phyloP scores from a whole-genome alignment of 2,113 vertebrate species.

The Passerina amoena region DNA sequence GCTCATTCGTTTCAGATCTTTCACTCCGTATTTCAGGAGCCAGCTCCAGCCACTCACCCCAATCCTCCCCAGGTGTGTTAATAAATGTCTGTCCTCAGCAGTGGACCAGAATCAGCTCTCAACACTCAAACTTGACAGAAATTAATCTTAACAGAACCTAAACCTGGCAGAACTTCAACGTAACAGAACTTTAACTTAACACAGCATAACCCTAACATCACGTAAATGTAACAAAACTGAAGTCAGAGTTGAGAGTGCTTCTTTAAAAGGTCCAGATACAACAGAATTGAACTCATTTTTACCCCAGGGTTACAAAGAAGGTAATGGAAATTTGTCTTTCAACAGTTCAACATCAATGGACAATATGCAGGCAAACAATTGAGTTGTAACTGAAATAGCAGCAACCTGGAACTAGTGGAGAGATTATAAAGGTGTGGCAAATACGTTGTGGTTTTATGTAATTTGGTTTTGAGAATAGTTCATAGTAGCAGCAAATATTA shows the following conservation, averaged over 20 bases:
- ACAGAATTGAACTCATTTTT: not conserved
- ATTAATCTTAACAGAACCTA: not conserved
- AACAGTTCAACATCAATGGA: not conserved
- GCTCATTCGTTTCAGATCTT: not conserved
- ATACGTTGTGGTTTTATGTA: not conserved
- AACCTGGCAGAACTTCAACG: not conserved
- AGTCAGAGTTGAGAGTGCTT: not conserved
- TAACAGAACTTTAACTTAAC: not conserved
- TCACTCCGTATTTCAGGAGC: not conserved
- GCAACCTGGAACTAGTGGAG: not conserved
- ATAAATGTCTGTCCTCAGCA: not conserved
- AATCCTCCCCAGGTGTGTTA: not conserved
- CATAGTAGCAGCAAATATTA: not conserved
- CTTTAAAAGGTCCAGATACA: not conserved
- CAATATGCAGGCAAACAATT: not conserved
- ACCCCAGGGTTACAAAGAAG: not conserved
- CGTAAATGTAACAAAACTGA: not conserved
- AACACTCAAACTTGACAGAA: not conserved
- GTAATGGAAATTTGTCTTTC: not conserved
- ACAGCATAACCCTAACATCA: not conserved
- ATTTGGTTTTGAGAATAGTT: not conserved
- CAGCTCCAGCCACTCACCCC: not conserved
- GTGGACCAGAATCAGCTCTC: not conserved
- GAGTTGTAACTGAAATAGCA: fast-evolving
- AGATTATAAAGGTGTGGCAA: not conserved